Evolutionary conservation across 1,140 invertebrate species (phyloP).

Genomic region (Megalonaias nervosa): DNA sequence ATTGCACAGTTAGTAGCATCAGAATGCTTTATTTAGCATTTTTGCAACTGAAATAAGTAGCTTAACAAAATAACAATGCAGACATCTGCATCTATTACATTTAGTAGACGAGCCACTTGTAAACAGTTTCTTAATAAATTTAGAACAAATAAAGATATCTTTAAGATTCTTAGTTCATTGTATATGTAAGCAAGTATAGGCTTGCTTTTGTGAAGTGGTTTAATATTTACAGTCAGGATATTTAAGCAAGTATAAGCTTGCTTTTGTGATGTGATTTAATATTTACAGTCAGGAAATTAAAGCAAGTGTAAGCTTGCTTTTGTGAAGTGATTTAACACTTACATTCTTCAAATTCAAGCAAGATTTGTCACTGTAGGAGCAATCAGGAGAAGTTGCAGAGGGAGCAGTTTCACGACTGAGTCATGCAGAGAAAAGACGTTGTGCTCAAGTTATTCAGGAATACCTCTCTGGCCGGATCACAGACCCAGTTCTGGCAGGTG

Average conservation of each 20-base stretch:
- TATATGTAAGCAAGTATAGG: background rate
- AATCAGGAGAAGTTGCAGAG: background rate
- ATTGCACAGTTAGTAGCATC: no score
- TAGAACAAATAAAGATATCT: no score
- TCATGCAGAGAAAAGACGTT: constrained; percentile 62
- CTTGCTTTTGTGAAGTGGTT: background rate
- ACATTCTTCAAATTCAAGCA: background rate
- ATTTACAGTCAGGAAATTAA: background rate
- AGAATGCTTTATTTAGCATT: no score
- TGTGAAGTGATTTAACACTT: background rate
- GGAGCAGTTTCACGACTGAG: constrained; percentile 40
- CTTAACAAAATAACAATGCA: no score
- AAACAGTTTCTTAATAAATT: no score
- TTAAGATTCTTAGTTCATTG: no score
- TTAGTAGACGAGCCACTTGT: no score
- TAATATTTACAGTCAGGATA: background rate
- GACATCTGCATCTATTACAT: no score
- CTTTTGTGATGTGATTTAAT: background rate
- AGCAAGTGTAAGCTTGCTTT: background rate
- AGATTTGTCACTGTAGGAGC: background rate
- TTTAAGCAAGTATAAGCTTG: background rate
- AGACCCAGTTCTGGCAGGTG: constrained; percentile 65
- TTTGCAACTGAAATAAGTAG: no score
- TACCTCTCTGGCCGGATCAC: constrained; percentile 57
- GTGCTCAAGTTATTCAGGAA: constrained; percentile 59